Percentiles rank a stretch among this genome's conserved stretches.
Evolutionary conservation across 2,113 vertebrate species (phyloP).

Genomic region (Nannobrachium achirus): DNA sequence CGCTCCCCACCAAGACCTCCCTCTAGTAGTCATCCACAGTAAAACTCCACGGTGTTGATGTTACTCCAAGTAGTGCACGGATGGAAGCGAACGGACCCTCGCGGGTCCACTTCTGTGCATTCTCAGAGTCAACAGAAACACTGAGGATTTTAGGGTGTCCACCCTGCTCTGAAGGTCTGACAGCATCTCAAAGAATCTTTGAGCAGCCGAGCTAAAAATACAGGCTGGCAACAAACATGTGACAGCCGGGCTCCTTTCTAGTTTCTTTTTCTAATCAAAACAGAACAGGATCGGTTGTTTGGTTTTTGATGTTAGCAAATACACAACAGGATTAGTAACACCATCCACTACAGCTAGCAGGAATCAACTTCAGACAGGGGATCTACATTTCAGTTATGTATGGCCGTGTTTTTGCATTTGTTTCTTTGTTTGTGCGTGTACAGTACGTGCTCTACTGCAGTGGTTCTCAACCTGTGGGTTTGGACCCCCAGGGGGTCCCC

Average conservation of each 20-base stretch:
- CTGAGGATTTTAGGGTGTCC: slow-evolving; percentile 30
- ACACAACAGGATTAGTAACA: not conserved
- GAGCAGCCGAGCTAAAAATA: slow-evolving; percentile 67
- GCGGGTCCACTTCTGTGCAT: too few species aligned
- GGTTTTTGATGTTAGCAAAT: not conserved
- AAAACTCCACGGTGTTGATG: too few species aligned
- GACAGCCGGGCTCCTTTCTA: slow-evolving; percentile 23
- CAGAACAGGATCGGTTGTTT: slow-evolving; percentile 33
- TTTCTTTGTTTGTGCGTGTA: not conserved
- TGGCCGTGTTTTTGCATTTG: too few species aligned
- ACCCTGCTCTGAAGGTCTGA: slow-evolving; percentile 47
- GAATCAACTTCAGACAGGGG: slow-evolving; percentile 1
- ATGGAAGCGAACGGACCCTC: too few species aligned
- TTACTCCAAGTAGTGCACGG: too few species aligned
- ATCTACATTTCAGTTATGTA: too few species aligned
- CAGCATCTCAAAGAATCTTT: slow-evolving; percentile 53
- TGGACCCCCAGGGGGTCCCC: too few species aligned
- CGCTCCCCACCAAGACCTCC: too few species aligned
- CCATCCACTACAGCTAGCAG: not conserved
- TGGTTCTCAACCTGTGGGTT: too few species aligned
- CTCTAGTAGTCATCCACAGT: too few species aligned
- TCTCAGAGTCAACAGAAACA: too few species aligned
- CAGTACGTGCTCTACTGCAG: not conserved
- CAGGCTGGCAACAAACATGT: slow-evolving; percentile 36
- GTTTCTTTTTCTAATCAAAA: slow-evolving; percentile 44